A percentile compares a stretch with the other conserved stretches of the same genome.
Conservation (phyloP, 2,113 vertebrate genomes). For the Platichthys stellatus region DNA sequence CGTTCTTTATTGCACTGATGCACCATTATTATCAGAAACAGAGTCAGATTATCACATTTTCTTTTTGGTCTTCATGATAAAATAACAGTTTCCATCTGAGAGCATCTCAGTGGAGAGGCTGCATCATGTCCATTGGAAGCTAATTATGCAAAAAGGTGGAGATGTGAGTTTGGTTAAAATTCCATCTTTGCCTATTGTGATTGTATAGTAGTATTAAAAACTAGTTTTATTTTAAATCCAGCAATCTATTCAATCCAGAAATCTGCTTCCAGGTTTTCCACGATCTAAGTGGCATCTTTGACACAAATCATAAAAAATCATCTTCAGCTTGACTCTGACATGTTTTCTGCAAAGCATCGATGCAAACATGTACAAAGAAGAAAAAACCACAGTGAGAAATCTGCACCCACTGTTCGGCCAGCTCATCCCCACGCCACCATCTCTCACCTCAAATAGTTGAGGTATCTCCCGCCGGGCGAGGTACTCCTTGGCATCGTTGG, state of each 20-base stretch:
- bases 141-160: not conserved
- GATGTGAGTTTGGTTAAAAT: not conserved
- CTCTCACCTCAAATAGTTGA: conserved; percentile 95
- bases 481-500: conserved; percentile 94
- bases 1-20: not conserved
- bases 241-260: not conserved
- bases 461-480: conserved; percentile 93
- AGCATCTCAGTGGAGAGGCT: not conserved
- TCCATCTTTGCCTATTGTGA: not conserved
- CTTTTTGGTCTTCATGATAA: not conserved
- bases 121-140: not conserved
- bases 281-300: not conserved
- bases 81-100: not conserved
- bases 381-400: not conserved
- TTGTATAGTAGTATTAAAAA: not conserved
- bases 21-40: not conserved
- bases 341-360: not conserved
- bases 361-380: not conserved
- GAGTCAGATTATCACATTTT: not conserved
- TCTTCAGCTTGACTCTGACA: conserved; percentile 1
- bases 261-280: not conserved
- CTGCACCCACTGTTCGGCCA: not conserved
- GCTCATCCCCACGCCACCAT: not conserved
- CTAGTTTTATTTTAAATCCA: not conserved
- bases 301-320: not conserved